Base-by-base conservation (phyloP, 2,888 invertebrate species). In the Sphaerophoria taeniata region DNA sequence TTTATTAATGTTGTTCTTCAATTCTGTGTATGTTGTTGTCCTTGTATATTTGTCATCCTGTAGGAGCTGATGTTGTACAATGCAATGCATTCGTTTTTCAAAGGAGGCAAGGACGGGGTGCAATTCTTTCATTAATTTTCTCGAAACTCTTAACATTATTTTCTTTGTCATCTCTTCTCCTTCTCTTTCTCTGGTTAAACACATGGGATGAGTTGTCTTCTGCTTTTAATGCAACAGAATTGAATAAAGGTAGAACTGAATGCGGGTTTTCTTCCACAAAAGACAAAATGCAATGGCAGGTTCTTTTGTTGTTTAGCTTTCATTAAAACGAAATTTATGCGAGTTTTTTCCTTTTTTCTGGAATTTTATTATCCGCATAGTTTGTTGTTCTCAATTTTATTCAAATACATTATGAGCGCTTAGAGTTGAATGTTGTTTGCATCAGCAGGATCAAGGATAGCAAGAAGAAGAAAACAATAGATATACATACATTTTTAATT, bases 111-210 rank as follows among this genome's bases (percentile, higher is more conserved):
- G 39, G 34, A 11, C 33, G 43, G 24, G 45, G 45, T 77, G 60
- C 72, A 69, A 77, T 76, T 77, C 84, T 80, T 84, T 84, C 84
- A 84, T 79, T 84, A 84, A 80, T 84, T 80, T 69, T 80, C 84
- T 84, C 72, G 49, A 80, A 84, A 80, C 67, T 80, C 79, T 79
- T 79, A 51, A 61, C 70, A 67, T 60, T 55, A 58, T 51, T 61
- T 84, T 71, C 49, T 65, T 14, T 65, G 49, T 6, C 47, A 49
- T 65, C 34, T 65, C 65, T 24, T 24, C 3, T 43, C 39, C 11
- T 36, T 6, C 6, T 39, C 43, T 65, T 24, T 24, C 9, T 67
- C 67, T 72, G 71, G 71, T 56, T 61, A 72, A 24, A 24, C 24
- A 61, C 75, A 80, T 9, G 80, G 84, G 39, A 76, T 84, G 84